Evolutionary conservation across 2,888 invertebrate species (phyloP), one percentile per base, ranked within the genome.

Genomic region (Lycophotia porphyrea): DNA sequence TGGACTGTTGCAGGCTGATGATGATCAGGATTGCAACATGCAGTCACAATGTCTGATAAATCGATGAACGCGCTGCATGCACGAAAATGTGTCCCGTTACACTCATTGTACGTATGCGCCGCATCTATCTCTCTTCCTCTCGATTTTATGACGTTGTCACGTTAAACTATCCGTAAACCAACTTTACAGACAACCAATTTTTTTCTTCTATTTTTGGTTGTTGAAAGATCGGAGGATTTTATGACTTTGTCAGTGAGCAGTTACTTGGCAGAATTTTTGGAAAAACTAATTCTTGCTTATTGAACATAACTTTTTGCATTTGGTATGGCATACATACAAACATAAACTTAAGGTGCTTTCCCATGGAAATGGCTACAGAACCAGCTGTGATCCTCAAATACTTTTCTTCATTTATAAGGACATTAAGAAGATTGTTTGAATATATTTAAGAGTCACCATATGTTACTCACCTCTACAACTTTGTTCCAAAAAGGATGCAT

Each of bases 401-500:
- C 8, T 21, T 24, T 36, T 36, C 7, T 36, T 61, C 24, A 34
- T 34, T 60, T 11, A 11, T 11, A 11, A 24, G 60, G 60, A 36
- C 5, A 36, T 2, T n/a, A 34, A 11, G 5, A 42, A 65, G 44
- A 34, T 47, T 36, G 3, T 8, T 47, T 55, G 0, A 42, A 24
- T 31, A 24, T 63, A 24, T 44, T n/a, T 2, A 39, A 27, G 8
- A 70, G 18, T 47, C 3, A n/a, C 1, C 8, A 27, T 18, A 9
- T 47, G 9, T 58, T 60, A 94, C 97, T 97, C 96, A 99, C 99
- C 98, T 99, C 97, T 27, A 99, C 99, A 81, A 99, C 97, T 97
- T 98, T 98, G 94, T 99, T 98, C 99, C 99, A 99, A 96, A 99
- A 99, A 65, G 99, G 99, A 95, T 99, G 99, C 98, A 99, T 99